These are phyloP conservation scores for Nerophis ophidion DNA, from an alignment of 2,113 vertebrate species.

Conservation along the genomic window DNA sequence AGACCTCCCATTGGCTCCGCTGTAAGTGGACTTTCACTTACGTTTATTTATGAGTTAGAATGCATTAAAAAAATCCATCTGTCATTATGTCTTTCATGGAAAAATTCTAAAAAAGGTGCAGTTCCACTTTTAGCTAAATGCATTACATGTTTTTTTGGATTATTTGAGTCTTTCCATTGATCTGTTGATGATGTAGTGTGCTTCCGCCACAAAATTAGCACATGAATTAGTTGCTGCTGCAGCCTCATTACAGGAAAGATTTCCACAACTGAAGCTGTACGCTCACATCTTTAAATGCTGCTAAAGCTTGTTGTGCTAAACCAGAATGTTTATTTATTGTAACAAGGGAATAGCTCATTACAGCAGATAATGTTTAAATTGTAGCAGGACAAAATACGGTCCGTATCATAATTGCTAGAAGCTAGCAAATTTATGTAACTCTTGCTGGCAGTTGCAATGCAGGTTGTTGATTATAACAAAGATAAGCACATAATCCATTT, in stretches of 20 bases:
- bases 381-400: no score
- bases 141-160: no score
- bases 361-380: no score
- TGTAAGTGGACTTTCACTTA: no score
- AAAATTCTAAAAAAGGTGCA: no score
- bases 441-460: background rate
- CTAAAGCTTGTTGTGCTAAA: background rate
- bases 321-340: background rate
- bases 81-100: no score
- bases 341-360: background rate
- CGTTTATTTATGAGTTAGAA: no score
- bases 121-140: no score
- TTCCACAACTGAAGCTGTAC: slow-evolving; percentile 11
- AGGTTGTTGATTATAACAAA: slow-evolving; percentile 3
- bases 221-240: slow-evolving; percentile 50
- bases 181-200: slow-evolving; percentile 14
- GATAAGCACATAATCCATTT: background rate
- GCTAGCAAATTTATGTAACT: background rate
- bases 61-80: no score
- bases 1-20: no score
- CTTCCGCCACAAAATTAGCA: slow-evolving; percentile 56
- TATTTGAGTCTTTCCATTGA: background rate
- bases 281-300: background rate
- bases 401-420: no score
- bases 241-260: slow-evolving; percentile 34